Evolutionary conservation across 1,140 invertebrate genomes (phyloP), one percentile per base, ranked within the genome.

Genomic region (Bombus affinis): DNA sequence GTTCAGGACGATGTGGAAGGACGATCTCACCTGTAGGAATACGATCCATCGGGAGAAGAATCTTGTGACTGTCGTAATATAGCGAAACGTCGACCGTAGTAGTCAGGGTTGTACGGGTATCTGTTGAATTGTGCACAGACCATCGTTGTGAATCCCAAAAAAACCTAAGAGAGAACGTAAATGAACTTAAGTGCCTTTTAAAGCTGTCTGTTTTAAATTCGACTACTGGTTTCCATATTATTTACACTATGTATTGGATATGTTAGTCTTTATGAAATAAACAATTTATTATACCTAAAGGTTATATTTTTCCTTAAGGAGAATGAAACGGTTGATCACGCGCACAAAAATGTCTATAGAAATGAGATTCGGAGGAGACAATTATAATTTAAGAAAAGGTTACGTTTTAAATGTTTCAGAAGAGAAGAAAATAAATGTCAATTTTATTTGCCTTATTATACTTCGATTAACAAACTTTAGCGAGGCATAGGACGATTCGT

Each of bases 11-110:
- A 79, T 59, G 85, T 79, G 47, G 88, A 85, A 88, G 82, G 81
- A 86, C 87, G 76, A 86, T 82, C 89, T 90, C 76, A 92, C 92
- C 92, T 92, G 90, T 92, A 92, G 47, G 92, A 88, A 32, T 92
- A 92, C 18, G 92, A 92, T 82, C 92, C 92, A 73, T 92, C 92
- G 72, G 90, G 91, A 37, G 91, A 79, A 32, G 87, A 74, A 85
- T 92, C 90, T 85, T 92, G 91, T 6, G 83, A 85, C 74, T 92
- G 92, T 82, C 88, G 85, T 75, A 92, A 65, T 85, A 92, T 92
- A 15, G 92, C 88, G 71, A 81, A 90, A 62, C 84, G 88, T 44
- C 90, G 79, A 18, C 88, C 86, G 28, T 90, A 86, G 28, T 91
- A 91, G 35, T 91, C 85, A 66, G 91, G 91, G 77, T 88, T 88